Conservation (phyloP, 2,113 vertebrate species). For the Eulemur macaco region DNA sequence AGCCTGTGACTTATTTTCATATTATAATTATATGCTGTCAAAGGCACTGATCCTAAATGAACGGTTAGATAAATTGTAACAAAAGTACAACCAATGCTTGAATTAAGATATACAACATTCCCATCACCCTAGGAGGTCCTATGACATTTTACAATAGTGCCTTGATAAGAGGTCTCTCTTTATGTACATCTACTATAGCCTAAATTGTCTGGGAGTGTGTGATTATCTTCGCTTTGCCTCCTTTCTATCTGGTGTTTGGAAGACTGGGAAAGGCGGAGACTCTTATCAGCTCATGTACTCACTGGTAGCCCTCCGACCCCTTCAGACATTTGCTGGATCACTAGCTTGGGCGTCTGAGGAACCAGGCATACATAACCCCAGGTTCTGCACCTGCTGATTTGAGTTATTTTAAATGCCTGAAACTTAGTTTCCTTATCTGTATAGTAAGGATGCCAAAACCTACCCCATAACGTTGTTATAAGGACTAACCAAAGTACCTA, state of each 20-base stretch:
- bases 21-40: neutral
- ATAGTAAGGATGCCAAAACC: neutral
- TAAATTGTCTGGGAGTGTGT: neutral
- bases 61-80: neutral
- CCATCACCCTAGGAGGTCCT: neutral
- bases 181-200: fast-evolving
- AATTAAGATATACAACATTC: neutral
- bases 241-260: neutral
- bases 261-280: neutral
- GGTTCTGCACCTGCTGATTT: neutral
- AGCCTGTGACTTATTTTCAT: neutral
- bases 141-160: neutral
- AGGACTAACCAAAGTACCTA: neutral
- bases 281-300: neutral
- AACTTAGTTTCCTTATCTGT: neutral
- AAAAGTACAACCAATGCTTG: neutral
- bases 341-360: neutral
- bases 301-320: fast-evolving
- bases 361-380: neutral
- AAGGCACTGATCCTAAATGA: neutral
- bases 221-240: neutral
- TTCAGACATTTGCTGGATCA: neutral
- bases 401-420: neutral
- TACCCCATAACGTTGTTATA: neutral
- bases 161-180: neutral